Evolutionary conservation across 2,797 vertebrate genomes (phyloP), one percentile per base, ranked within the genome.

Genomic region (Otus scops): DNA sequence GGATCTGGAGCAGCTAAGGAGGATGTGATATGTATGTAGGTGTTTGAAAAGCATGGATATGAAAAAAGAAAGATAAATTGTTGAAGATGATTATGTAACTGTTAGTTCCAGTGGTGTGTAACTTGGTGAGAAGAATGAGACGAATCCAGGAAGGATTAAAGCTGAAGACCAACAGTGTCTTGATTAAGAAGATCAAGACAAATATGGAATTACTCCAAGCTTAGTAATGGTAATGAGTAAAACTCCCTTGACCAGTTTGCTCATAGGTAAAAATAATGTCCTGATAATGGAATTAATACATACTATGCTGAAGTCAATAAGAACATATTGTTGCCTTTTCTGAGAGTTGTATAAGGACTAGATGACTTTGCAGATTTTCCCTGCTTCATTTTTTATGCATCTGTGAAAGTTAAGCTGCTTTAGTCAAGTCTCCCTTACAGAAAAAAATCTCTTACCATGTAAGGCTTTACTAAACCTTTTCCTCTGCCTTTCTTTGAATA

Each of bases 11-110:
- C 80, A 68, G 10, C 45, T 79, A 91, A 85, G 94, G 92, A 92
- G 90, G 95, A 80, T 92, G 95, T 95, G 91, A 92, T 94, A 85
- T 95, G 63, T 93, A 93, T 70, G 93, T 95, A 95, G 95, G 95
- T 95, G 94, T 96, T 96, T 89, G 74, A 94, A 95, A 92, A 91
- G 64, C 90, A 82, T 51, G 68, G 60, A 50, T 92, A 77, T 43
- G 32, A 18, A 41, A 28, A 10, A 12, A 50, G 34, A 28, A 13
- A 59, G 53, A 64, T 45, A 53, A 85, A 94, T 94, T 63, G 60
- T 78, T 93, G 65, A 50, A 81, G 56, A 13, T 90, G 51, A 41
- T 91, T 95, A 86, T 86, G 51, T 74, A 97, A 96, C 60, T 68
- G 27, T 38, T 56, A 47, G 39, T 78, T 86, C 73, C 83, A 96